Evolutionary conservation across 2,797 vertebrate species (phyloP), one percentile per base, ranked within the genome.

Genomic region (Hippoglossus hippoglossus): DNA sequence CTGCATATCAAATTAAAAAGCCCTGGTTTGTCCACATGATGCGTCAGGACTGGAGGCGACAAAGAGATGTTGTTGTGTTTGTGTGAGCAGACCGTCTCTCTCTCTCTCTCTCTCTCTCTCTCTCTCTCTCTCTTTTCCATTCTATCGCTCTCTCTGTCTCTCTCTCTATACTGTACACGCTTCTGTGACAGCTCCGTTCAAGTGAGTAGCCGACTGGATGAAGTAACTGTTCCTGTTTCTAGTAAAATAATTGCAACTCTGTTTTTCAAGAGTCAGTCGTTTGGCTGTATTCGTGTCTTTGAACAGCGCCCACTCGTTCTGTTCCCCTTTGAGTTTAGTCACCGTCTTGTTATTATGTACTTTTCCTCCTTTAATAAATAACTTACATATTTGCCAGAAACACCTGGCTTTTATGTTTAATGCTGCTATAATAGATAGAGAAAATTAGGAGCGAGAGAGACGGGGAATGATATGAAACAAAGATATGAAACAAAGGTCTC

Each of bases 1-100:
- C 67, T 66, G 74, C 74, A 71, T 77, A 77, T 73, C 72, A 81
- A 82, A 87, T 13, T 82, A 76, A 87, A 82, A 88, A 75, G 67
- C 51, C n/a, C 31, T 50, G 68, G 76, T 81, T 83, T 66, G 79
- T 81, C 80, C 69, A 57, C 59, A 47, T 77, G 71, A 86, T 67
- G 63, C 24, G 67, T 51, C n/a, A 39, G 76, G 69, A 62, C 73
- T 71, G 47, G 55, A 84, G 81, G 81, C 84, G 56, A 70, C 65
- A 71, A 66, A 82, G 60, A 72, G 39, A 63, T 81, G 74, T 75
- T 13, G 67, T 73, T 3, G 24, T 24, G 6, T 66, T 80, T 80
- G 68, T 73, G 67, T 80, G 58, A 73, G 36, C 66, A n/a, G 31
- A 39, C 68, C 75, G 73, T 54, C 44, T 41, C 58, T 83, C 68